These are phyloP conservation scores for Nesometra sesokonis DNA, from an alignment of 35 echinoderm and acorn worm genomes.

Conservation along the genomic window DNA sequence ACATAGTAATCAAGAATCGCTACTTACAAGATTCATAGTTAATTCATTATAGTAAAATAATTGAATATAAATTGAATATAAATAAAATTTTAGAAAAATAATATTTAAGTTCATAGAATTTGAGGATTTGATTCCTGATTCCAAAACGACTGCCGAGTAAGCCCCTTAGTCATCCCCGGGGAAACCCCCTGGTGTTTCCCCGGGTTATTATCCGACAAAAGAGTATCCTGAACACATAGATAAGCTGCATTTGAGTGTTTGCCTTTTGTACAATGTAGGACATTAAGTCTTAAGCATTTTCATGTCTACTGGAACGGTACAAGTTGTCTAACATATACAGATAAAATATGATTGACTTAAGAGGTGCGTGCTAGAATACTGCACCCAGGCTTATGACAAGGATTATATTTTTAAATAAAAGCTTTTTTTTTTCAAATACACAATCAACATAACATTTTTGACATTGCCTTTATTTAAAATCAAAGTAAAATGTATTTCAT, in stretches of 20 bases:
- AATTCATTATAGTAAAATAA: too few relatives aligned
- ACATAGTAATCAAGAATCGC: too few relatives aligned
- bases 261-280: background rate
- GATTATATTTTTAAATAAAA: too few relatives aligned
- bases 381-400: too few relatives aligned
- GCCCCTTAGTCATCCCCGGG: background rate
- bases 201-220: background rate
- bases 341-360: background rate
- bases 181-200: background rate
- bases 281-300: background rate
- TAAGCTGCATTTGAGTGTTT: background rate
- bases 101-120: too few relatives aligned
- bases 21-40: too few relatives aligned
- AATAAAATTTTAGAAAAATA: too few relatives aligned
- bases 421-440: too few relatives aligned
- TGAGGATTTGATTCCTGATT: background rate
- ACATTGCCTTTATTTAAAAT: too few relatives aligned
- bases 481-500: too few relatives aligned
- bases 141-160: background rate
- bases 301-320: background rate
- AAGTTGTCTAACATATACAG: background rate
- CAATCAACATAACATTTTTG: too few relatives aligned
- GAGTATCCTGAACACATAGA: background rate
- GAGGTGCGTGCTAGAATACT: background rate
- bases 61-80: too few relatives aligned